These are phyloP conservation scores for Emys orbicularis DNA, from an alignment of 2,797 vertebrate genomes.

Conservation along the genomic window DNA sequence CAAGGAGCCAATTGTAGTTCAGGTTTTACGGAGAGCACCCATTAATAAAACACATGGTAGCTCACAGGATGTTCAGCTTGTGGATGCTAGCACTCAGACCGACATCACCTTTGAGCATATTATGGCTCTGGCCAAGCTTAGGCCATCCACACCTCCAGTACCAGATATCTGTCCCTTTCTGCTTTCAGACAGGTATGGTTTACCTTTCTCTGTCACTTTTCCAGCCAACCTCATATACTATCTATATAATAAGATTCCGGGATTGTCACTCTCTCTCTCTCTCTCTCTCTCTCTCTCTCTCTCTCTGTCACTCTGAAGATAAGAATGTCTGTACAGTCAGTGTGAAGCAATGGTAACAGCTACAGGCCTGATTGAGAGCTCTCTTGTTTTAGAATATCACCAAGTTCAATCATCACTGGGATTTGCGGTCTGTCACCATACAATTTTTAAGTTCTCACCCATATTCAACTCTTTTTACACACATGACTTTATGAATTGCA, in stretches of 20 bases:
- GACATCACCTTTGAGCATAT: slow-evolving; percentile 99
- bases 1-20: slow-evolving; percentile 96
- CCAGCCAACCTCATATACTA: neutral
- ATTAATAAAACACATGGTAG: slow-evolving; percentile 83
- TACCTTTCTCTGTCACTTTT: neutral
- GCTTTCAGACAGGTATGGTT: slow-evolving; percentile 93
- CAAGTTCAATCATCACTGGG: neutral
- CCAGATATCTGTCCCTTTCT: slow-evolving; percentile 97
- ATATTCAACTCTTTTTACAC: neutral
- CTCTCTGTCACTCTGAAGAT: neutral
- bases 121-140: slow-evolving; percentile 95
- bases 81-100: slow-evolving; percentile 96
- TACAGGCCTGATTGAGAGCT: neutral
- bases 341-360: neutral
- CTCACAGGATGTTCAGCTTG: slow-evolving; percentile 89
- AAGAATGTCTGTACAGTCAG: neutral
- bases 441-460: neutral
- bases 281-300: neutral
- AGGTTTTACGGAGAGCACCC: slow-evolving; percentile 92
- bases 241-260: neutral
- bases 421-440: neutral
- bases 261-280: neutral
- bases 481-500: neutral
- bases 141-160: slow-evolving; percentile 94
- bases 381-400: neutral